phyloP scores from a whole-genome alignment of 1,140 invertebrate species.

The Lepidurus arcticus region DNA sequence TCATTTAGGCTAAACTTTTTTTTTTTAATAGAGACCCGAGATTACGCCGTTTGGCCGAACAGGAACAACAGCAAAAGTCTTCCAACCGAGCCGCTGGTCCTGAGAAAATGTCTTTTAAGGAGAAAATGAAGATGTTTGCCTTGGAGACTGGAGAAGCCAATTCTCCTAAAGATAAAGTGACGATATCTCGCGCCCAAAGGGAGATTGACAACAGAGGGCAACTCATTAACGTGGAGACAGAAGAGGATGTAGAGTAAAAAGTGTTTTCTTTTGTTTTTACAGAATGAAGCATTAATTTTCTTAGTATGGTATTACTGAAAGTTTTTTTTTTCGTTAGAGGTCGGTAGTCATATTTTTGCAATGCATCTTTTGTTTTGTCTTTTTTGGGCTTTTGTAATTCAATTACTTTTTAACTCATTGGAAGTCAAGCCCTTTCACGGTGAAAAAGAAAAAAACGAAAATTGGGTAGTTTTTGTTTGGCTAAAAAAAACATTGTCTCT shows the following conservation, averaged over 20 bases:
- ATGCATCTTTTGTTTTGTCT: not conserved
- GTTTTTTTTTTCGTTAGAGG: not conserved
- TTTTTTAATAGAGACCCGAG: constrained; percentile 65
- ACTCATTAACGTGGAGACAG: not conserved
- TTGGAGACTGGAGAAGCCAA: constrained; percentile 81
- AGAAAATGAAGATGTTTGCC: constrained; percentile 97
- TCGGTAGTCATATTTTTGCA: not conserved
- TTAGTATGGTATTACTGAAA: not conserved
- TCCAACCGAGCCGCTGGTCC: constrained; percentile 63
- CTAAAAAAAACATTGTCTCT: no score
- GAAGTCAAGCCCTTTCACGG: not conserved
- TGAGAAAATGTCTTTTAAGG: constrained; percentile 85
- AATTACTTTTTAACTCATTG: not conserved
- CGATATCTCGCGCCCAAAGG: constrained; percentile 83
- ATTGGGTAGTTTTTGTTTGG: not conserved
- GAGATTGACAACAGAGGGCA: constrained; percentile 62
- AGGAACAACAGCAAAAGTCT: constrained; percentile 61
- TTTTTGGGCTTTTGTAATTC: not conserved
- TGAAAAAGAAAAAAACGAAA: not conserved
- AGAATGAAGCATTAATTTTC: not conserved
- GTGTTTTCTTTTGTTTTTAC: not conserved
- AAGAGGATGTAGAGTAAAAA: not conserved
- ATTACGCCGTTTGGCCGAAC: constrained; percentile 68
- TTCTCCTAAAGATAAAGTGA: constrained; percentile 84
- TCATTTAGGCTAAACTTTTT: constrained; percentile 19